These are phyloP conservation scores for Gadus macrocephalus DNA, from an alignment of 2,113 vertebrate genomes.

Conservation along the genomic window DNA sequence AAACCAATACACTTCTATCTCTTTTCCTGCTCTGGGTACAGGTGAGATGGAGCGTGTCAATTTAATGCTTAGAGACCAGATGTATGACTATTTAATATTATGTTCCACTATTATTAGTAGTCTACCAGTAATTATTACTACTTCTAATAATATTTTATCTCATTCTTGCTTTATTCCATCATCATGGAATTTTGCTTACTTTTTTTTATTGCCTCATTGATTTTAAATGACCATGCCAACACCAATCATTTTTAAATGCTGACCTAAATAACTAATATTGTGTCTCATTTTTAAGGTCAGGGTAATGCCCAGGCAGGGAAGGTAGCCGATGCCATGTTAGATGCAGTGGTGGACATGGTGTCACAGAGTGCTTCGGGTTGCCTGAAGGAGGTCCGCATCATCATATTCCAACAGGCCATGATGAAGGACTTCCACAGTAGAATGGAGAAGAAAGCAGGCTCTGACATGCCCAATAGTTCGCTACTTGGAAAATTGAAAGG, in stretches of 20 bases:
- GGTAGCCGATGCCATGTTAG: slow-evolving; percentile 71
- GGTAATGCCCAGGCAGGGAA: slow-evolving; percentile 46
- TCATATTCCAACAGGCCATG: slow-evolving; percentile 67
- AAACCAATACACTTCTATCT: slow-evolving; percentile 68
- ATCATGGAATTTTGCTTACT: too few species aligned
- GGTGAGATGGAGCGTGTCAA: slow-evolving; percentile 61
- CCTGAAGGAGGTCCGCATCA: slow-evolving; percentile 56
- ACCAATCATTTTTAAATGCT: too few species aligned
- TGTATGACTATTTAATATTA: too few species aligned
- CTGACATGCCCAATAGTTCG: slow-evolving; percentile 8
- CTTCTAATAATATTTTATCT: too few species aligned
- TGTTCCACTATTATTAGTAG: too few species aligned
- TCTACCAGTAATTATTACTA: too few species aligned
- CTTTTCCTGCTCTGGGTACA: slow-evolving; percentile 90
- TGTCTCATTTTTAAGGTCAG: slow-evolving; percentile 54
- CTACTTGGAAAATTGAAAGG: neutral
- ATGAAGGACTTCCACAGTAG: slow-evolving; percentile 60
- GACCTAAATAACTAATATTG: too few species aligned
- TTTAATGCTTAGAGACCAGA: too few species aligned
- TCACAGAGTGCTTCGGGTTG: slow-evolving; percentile 27
- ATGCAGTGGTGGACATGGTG: slow-evolving; percentile 57
- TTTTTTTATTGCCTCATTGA: too few species aligned
- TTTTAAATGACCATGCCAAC: too few species aligned
- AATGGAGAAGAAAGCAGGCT: slow-evolving; percentile 49
- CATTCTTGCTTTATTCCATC: too few species aligned